Percentiles rank a stretch among this genome's conserved stretches.
Conservation (phyloP, 2,113 vertebrate genomes). For the Tragelaphus scriptus region DNA sequence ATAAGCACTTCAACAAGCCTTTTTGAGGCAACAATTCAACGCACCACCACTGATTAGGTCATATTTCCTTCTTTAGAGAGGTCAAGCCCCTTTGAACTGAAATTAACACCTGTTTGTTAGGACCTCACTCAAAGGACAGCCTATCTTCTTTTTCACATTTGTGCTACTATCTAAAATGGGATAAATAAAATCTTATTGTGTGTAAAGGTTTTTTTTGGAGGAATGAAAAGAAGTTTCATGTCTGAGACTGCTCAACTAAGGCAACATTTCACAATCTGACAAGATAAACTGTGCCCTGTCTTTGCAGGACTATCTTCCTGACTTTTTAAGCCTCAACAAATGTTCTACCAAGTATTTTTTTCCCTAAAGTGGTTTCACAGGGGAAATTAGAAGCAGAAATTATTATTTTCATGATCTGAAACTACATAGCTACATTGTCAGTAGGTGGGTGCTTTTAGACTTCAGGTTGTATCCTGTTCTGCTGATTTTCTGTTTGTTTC, state of each 20-base stretch:
- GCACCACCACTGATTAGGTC: neutral
- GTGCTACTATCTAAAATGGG: neutral
- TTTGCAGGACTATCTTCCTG: neutral
- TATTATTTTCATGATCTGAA: neutral
- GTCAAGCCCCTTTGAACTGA: neutral
- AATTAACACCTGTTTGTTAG: neutral
- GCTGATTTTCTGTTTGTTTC: neutral
- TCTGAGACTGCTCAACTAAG: neutral
- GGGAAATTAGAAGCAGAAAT: neutral
- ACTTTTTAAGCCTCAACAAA: neutral
- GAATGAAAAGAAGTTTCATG: neutral
- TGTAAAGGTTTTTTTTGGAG: neutral
- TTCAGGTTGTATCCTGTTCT: neutral
- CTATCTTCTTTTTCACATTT: neutral
- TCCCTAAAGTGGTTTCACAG: neutral
- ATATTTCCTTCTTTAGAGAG: neutral
- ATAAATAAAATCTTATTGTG: neutral
- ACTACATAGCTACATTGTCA: neutral
- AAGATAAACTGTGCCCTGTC: neutral
- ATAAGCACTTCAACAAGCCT: neutral
- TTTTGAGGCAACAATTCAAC: neutral
- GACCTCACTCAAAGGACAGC: neutral
- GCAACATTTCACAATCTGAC: neutral
- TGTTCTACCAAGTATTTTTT: neutral
- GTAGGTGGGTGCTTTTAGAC: neutral